Evolutionary conservation across 2,113 vertebrate species (phyloP).

Genomic region (Prinia subflava): DNA sequence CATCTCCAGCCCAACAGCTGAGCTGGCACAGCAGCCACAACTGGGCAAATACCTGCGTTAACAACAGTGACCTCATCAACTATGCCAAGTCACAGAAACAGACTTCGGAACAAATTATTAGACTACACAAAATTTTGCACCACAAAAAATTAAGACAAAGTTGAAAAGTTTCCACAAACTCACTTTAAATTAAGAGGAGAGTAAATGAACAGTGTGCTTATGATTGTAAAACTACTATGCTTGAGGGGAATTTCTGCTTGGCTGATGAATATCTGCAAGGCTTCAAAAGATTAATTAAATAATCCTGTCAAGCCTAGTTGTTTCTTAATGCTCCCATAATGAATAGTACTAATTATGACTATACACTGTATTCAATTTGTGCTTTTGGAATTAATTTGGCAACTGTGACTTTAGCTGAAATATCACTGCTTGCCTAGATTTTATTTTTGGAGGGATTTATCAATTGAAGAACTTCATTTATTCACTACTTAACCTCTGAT

Average conservation of each 20-base stretch:
- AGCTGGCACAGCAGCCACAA: background rate
- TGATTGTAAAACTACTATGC: background rate
- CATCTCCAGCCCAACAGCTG: background rate
- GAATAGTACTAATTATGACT: background rate
- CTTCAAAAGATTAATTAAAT: conserved; percentile 29
- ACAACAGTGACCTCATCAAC: background rate
- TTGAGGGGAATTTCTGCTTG: background rate
- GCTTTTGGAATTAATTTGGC: conserved; percentile 33
- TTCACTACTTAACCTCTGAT: background rate
- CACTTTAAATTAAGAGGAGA: background rate
- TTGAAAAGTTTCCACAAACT: background rate
- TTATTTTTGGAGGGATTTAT: background rate
- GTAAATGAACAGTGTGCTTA: background rate
- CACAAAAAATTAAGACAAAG: background rate
- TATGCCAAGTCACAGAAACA: background rate
- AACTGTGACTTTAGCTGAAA: background rate
- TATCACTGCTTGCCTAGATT: background rate
- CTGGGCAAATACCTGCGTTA: background rate
- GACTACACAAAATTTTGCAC: background rate
- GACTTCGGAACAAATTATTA: background rate
- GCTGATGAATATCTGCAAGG: background rate
- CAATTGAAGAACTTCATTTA: background rate
- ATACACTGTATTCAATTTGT: background rate
- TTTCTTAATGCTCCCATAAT: conserved; percentile 12
- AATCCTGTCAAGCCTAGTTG: background rate